Conservation (phyloP, 2,888 invertebrate genomes). For the Colletes collaris region DNA sequence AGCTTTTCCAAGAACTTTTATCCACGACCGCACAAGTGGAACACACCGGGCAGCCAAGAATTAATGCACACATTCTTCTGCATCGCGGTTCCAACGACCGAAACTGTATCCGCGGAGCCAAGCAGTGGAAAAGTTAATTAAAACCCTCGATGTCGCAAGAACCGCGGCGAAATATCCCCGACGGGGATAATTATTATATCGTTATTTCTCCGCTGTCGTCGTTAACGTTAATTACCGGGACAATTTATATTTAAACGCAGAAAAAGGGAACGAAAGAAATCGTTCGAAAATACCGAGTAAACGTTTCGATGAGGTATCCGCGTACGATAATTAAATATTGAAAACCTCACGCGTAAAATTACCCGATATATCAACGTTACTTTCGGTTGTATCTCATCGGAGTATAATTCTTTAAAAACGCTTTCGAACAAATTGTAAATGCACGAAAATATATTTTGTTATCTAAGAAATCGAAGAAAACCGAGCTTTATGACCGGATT, state of each 20-base stretch:
- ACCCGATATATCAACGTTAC: too few relatives aligned
- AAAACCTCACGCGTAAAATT: too few relatives aligned
- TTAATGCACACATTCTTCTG: slow-evolving; percentile 36
- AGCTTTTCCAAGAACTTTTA: slow-evolving; percentile 40
- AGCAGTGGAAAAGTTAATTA: slow-evolving; percentile 34
- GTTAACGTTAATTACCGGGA: not conserved
- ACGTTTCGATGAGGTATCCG: too few relatives aligned
- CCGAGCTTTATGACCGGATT: too few relatives aligned
- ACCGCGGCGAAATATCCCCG: slow-evolving; percentile 1
- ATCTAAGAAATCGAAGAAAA: too few relatives aligned
- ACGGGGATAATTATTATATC: slow-evolving; percentile 21
- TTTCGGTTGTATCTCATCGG: too few relatives aligned
- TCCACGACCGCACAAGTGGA: slow-evolving; percentile 40
- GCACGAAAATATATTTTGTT: too few relatives aligned
- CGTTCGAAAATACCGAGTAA: slow-evolving; percentile 5
- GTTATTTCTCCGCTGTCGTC: not conserved
- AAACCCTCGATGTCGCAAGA: slow-evolving; percentile 22
- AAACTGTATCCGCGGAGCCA: slow-evolving; percentile 23
- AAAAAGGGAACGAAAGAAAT: slow-evolving; percentile 1
- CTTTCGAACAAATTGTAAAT: too few relatives aligned
- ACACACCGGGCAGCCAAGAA: slow-evolving; percentile 22
- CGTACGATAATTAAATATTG: too few relatives aligned
- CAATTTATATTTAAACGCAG: not conserved
- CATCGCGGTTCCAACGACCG: slow-evolving; percentile 16
- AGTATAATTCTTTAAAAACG: too few relatives aligned